Evolutionary conservation across 2,888 invertebrate species (phyloP).

Genomic region (Cephus pulcher): DNA sequence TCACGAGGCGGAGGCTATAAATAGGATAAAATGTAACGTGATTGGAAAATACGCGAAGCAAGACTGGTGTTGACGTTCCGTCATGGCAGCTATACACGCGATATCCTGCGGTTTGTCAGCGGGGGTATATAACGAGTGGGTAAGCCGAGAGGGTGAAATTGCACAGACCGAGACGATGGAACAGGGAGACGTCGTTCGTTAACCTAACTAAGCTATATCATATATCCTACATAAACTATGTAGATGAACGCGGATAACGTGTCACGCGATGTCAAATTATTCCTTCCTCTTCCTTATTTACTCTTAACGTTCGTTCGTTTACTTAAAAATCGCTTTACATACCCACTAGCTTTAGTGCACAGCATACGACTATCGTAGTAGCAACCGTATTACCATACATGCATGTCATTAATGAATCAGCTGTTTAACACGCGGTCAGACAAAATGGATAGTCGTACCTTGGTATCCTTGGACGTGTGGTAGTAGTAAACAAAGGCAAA

Average conservation of each 20-base stretch:
- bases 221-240: not conserved
- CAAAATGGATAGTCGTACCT: conserved; percentile 62
- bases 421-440: conserved; percentile 34
- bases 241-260: not conserved
- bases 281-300: not conserved
- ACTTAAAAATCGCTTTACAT: not conserved
- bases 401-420: conserved; percentile 19
- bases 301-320: not conserved
- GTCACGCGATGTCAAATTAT: not conserved
- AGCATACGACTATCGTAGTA: not conserved
- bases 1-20: not conserved
- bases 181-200: not conserved
- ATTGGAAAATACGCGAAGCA: not conserved
- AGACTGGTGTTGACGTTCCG: not conserved
- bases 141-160: not conserved
- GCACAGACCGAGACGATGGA: not conserved
- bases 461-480: conserved; percentile 70
- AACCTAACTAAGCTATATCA: not conserved
- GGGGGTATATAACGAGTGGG: not conserved
- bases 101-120: not conserved
- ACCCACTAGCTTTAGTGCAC: not conserved
- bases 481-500: conserved; percentile 74
- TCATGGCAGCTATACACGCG: not conserved
- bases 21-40: not conserved
- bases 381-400: not conserved